Evolutionary conservation across 2,797 vertebrate genomes (phyloP), one percentile per base, ranked within the genome.

Genomic region (Pteropus rufus): DNA sequence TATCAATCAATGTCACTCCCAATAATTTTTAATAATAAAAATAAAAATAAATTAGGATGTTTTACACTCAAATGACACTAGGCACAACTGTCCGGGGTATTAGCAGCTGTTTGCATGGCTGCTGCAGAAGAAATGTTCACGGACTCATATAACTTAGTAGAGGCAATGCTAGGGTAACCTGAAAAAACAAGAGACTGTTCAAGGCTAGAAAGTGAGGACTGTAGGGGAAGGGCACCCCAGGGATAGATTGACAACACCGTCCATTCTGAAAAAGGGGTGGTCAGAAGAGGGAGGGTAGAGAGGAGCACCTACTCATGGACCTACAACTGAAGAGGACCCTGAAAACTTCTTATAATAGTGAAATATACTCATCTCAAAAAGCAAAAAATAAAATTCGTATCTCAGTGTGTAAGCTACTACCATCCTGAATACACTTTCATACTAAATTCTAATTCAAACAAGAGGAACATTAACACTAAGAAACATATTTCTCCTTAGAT

Each of bases 361-460:
- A 70, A 70, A 49, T 11, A 62, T 26, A 60, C 80, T 86, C 85
- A 83, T 79, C 46, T 83, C 62, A 44, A 49, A 89, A 85, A 54
- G 36, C 39, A 90, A 92, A 72, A 82, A 69, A 10, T 21, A 52
- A 60, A 54, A 83, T 62, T 81, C 64, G 75, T 58, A 62, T 31
- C 8, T 34, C 49, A 83, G 39, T 60, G 12, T 72, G 56, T 16
- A 86, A 86, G 80, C 26, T 31, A 93, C 76, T 73, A 90, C 12
- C 54, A 77, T 39, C 41, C 3, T 79, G 39, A 92, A 75, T 56
- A 81, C 23, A 7, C 19, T 73, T 81, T 60, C 39, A 39, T 31
- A 46, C 4, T 89, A 77, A 82, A 77, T 39, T 95, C 65, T 82
- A 44, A 52, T 91, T 94, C 95, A 67, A 94, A 94, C 26, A 84